Conservation (phyloP, 1,140 invertebrate species). For the Caenorhabditis remanei region DNA sequence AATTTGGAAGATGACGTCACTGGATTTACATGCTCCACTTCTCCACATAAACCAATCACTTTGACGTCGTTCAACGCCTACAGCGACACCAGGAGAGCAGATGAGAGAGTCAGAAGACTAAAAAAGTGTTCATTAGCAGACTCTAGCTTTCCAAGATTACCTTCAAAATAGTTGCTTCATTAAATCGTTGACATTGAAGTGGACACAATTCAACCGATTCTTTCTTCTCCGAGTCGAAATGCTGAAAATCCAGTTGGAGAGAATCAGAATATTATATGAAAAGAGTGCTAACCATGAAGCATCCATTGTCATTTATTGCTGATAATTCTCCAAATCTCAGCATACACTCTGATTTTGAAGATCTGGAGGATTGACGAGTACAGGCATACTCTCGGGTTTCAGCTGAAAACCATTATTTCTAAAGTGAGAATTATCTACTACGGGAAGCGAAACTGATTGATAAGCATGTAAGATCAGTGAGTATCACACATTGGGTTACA, state of each 20-base stretch:
- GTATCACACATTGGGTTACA: neutral
- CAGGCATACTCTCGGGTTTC: constrained; percentile 36
- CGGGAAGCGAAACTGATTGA: neutral
- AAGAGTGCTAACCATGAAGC: neutral
- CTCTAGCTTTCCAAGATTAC: neutral
- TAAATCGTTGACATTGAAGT: constrained; percentile 27
- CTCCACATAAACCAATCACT: constrained; percentile 55
- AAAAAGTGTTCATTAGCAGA: neutral
- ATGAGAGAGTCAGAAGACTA: constrained; percentile 31
- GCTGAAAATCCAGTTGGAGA: neutral
- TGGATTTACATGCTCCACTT: constrained; percentile 37
- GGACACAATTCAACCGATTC: constrained; percentile 35
- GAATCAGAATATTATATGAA: neutral
- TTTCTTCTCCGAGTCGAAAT: neutral
- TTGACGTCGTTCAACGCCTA: constrained; percentile 36
- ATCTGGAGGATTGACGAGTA: neutral
- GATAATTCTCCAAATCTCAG: constrained; percentile 37
- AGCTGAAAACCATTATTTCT: neutral
- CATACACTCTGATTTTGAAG: constrained; percentile 44
- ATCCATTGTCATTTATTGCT: constrained; percentile 33
- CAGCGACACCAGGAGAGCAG: constrained; percentile 20
- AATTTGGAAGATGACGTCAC: constrained; percentile 53
- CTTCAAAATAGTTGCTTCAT: constrained; percentile 15
- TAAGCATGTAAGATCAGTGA: neutral
- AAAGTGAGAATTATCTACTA: neutral